Conservation (phyloP, 1,140 invertebrate genomes). For the Saccostrea echinata region DNA sequence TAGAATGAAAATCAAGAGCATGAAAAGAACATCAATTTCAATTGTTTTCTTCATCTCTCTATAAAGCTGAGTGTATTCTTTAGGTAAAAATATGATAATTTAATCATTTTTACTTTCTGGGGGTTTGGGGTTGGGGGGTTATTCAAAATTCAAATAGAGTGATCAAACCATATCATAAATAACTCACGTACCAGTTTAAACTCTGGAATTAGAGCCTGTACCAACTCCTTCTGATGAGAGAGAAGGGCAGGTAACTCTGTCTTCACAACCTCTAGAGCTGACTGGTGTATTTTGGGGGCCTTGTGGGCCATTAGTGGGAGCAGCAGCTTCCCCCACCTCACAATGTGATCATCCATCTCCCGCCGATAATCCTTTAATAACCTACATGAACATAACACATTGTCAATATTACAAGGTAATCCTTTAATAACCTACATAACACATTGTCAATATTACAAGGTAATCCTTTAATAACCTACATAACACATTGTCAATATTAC, state of each 20-base stretch:
- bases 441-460: no score
- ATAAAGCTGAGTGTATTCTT: no score
- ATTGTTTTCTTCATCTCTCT: no score
- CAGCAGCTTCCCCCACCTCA: slow-evolving; percentile 67
- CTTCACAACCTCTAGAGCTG: slow-evolving; percentile 62
- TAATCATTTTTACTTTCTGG: no score
- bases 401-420: background rate
- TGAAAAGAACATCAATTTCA: no score
- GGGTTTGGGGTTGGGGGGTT: no score
- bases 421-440: slow-evolving; percentile 6
- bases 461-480: slow-evolving; percentile 68
- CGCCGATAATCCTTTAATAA: slow-evolving; percentile 64
- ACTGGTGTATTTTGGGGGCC: slow-evolving; percentile 65
- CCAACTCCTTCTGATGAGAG: slow-evolving; percentile 55
- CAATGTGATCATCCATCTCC: slow-evolving; percentile 59
- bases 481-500: background rate
- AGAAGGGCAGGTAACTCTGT: slow-evolving; percentile 53
- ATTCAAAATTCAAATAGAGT: no score
- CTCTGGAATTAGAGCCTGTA: slow-evolving; percentile 54
- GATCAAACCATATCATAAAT: background rate
- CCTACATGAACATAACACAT: slow-evolving; percentile 60
- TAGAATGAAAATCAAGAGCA: no score
- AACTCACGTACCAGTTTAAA: slow-evolving; percentile 61
- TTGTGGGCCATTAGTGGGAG: slow-evolving; percentile 63
- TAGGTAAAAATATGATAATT: no score